Evolutionary conservation across 1,140 invertebrate genomes (phyloP).

Genomic region (Matsumurasca onukii): DNA sequence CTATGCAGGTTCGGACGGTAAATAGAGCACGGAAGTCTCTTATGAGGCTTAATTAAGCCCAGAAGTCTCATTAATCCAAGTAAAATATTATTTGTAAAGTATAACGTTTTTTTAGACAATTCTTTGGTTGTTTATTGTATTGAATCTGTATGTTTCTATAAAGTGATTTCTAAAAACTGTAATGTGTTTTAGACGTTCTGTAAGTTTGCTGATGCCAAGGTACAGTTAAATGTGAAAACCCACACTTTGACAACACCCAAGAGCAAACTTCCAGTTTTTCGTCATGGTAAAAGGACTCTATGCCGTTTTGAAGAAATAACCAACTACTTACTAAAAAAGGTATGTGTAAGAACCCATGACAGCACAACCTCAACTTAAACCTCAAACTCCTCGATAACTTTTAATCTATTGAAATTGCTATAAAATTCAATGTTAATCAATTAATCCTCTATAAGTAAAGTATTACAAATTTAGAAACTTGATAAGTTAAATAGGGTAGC

Average conservation of each 20-base stretch:
- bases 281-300: conserved; percentile 56
- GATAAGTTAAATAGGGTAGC: background rate
- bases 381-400: too few species aligned
- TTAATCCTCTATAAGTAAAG: background rate
- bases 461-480: background rate
- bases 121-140: background rate
- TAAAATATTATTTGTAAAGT: background rate
- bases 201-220: conserved; percentile 68
- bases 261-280: conserved; percentile 68
- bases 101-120: background rate
- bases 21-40: background rate
- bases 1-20: too few species aligned
- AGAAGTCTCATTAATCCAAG: background rate
- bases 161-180: conserved; percentile 25
- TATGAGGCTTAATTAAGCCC: background rate
- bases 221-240: conserved; percentile 63
- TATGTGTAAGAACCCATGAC: background rate
- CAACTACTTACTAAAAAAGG: conserved; percentile 57
- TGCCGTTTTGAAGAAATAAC: conserved; percentile 65
- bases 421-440: background rate
- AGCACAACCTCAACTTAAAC: background rate
- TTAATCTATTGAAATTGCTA: background rate
- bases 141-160: conserved; percentile 18
- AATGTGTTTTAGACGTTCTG: conserved; percentile 61
- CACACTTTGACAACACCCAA: conserved; percentile 69